Evolutionary conservation across 2,888 invertebrate genomes (phyloP).

Genomic region (Boloria selene): DNA sequence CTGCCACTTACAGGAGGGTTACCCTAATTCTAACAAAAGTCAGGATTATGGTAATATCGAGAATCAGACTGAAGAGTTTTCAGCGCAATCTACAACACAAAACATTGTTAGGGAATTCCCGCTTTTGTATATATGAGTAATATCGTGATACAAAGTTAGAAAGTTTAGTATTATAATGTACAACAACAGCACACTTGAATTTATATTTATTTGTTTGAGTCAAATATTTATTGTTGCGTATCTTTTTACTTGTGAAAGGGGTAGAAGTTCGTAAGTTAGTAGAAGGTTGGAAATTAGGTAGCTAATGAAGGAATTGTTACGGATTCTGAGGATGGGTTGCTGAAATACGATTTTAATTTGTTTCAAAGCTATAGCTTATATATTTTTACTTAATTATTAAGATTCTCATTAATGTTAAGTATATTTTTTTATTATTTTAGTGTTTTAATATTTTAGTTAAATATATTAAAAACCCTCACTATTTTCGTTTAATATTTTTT

Average conservation of each 20-base stretch:
- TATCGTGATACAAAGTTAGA: conserved; percentile 29
- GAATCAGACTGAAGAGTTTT: conserved; percentile 32
- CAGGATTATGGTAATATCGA: conserved; percentile 65
- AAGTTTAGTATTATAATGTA: conserved; percentile 33
- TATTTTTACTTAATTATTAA: too few species aligned
- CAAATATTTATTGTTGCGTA: conserved; percentile 20
- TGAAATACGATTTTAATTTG: too few species aligned
- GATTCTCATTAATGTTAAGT: too few species aligned
- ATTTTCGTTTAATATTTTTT: too few species aligned
- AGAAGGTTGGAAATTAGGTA: too few species aligned
- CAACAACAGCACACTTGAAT: conserved; percentile 27
- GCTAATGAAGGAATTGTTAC: too few species aligned
- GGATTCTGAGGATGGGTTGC: too few species aligned
- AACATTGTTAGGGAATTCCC: conserved; percentile 34
- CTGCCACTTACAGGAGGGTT: background rate
- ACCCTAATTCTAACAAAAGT: conserved; percentile 56
- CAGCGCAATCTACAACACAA: conserved; percentile 40
- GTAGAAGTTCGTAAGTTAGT: background rate
- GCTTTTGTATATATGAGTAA: conserved; percentile 29
- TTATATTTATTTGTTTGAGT: conserved; percentile 25
- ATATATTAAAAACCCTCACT: too few species aligned
- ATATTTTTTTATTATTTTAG: too few species aligned
- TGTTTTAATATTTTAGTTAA: too few species aligned
- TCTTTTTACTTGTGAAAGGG: background rate
- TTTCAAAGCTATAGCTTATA: too few species aligned